These are phyloP conservation scores for Daubentonia madagascariensis DNA, from an alignment of 2,113 vertebrate genomes.

Conservation along the genomic window DNA sequence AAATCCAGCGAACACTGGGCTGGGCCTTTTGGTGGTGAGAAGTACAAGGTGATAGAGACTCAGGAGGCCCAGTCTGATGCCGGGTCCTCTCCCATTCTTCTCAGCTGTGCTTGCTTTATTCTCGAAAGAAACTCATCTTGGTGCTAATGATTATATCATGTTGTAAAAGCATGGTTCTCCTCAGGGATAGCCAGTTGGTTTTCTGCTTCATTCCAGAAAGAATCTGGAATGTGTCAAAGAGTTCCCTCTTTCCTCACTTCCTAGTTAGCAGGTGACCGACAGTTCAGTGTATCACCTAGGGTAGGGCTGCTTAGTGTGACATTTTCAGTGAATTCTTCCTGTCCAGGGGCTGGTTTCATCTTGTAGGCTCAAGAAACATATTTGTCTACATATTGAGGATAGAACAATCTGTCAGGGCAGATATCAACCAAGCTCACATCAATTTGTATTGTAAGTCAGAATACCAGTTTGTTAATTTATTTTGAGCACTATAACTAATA, in stretches of 20 bases:
- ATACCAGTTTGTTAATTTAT: not conserved
- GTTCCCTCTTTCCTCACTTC: not conserved
- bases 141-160: not conserved
- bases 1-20: not conserved
- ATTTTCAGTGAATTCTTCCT: not conserved
- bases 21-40: not conserved
- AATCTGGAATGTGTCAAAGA: not conserved
- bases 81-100: not conserved
- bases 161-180: not conserved
- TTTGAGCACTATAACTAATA: not conserved
- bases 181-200: not conserved
- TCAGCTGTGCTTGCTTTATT: not conserved
- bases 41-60: not conserved
- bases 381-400: not conserved
- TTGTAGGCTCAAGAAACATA: not conserved
- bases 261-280: not conserved
- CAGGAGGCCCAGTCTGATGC: not conserved
- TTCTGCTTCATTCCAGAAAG: not conserved
- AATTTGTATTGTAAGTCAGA: not conserved
- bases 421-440: not conserved
- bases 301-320: not conserved
- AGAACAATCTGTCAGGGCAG: not conserved
- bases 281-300: not conserved
- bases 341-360: not conserved
- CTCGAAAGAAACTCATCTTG: not conserved